phyloP scores from a whole-genome alignment of 2,888 invertebrate genomes.

The Himalopsyche anomala region DNA sequence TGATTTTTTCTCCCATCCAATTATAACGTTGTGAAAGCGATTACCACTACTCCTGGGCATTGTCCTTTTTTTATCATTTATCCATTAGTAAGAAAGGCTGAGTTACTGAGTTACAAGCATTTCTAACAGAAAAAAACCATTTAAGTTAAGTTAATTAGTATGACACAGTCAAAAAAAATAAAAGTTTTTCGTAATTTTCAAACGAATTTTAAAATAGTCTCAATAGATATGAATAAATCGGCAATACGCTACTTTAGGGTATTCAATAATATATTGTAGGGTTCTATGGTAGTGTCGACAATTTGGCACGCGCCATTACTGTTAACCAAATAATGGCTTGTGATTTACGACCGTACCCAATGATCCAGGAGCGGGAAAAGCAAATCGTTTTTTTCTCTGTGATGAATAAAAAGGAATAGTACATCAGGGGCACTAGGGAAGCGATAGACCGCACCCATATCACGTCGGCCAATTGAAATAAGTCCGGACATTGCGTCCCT shows the following conservation, averaged over 20 bases:
- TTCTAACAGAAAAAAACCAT: no score
- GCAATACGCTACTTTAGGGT: neutral
- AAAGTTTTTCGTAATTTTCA: no score
- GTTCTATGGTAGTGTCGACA: neutral
- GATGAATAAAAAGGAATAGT: constrained; percentile 30
- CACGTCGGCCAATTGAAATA: constrained; percentile 44
- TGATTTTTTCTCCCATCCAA: no score
- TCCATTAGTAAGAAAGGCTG: no score
- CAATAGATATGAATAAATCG: no score
- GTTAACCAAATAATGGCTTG: constrained; percentile 23
- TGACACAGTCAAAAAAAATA: no score
- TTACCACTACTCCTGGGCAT: no score
- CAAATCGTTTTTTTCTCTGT: constrained; percentile 34
- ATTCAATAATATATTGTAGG: neutral
- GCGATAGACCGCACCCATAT: constrained; percentile 39
- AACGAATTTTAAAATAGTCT: no score
- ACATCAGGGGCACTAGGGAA: constrained; percentile 14
- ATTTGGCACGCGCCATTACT: constrained; percentile 12
- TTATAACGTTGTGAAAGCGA: no score
- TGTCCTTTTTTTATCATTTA: no score
- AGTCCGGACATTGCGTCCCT: constrained; percentile 38
- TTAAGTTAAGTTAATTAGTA: no score
- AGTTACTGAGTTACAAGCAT: no score
- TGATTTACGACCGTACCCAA: constrained; percentile 34
- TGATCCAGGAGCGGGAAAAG: constrained; percentile 20